Evolutionary conservation across 2,888 invertebrate species (phyloP).

Genomic region (Ormyrus labotus): DNA sequence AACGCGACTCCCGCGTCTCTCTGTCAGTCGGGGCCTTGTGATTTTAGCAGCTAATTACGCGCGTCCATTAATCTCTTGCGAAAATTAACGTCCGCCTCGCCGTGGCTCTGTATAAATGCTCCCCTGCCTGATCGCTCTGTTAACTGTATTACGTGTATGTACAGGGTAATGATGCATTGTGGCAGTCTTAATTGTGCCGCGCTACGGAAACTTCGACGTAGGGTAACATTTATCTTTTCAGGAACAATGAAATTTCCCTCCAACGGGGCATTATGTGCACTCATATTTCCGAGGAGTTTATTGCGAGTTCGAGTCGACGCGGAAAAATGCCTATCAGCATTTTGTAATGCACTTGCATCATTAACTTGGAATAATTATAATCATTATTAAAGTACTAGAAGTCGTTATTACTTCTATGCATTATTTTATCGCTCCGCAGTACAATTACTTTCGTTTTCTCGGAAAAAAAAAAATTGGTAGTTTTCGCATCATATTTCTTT

Average conservation of each 20-base stretch:
- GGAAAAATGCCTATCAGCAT: no score
- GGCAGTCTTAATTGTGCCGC: constrained; percentile 27
- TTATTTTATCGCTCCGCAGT: no score
- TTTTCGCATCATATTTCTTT: no score
- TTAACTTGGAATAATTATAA: no score
- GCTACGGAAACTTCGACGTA: neutral
- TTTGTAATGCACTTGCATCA: no score
- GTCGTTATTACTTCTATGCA: no score
- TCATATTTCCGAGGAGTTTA: constrained; percentile 20
- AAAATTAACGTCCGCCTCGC: constrained; percentile 42
- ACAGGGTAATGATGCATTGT: constrained; percentile 35
- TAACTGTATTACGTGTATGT: constrained; percentile 39
- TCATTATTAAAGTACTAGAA: no score
- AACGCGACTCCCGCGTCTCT: neutral
- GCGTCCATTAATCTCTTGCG: constrained; percentile 46
- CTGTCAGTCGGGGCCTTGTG: neutral
- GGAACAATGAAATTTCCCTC: constrained; percentile 38
- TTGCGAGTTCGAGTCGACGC: neutral
- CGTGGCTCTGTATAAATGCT: constrained; percentile 3
- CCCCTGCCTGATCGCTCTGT: constrained; percentile 4
- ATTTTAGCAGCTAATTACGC: constrained; percentile 43
- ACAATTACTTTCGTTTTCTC: no score
- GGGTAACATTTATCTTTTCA: neutral
- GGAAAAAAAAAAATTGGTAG: no score
- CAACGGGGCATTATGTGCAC: constrained; percentile 10